Percentiles rank a stretch among this genome's conserved stretches.
These are phyloP conservation scores for Thamnaconus septentrionalis DNA, from an alignment of 2,113 vertebrate species.

Conservation along the genomic window DNA sequence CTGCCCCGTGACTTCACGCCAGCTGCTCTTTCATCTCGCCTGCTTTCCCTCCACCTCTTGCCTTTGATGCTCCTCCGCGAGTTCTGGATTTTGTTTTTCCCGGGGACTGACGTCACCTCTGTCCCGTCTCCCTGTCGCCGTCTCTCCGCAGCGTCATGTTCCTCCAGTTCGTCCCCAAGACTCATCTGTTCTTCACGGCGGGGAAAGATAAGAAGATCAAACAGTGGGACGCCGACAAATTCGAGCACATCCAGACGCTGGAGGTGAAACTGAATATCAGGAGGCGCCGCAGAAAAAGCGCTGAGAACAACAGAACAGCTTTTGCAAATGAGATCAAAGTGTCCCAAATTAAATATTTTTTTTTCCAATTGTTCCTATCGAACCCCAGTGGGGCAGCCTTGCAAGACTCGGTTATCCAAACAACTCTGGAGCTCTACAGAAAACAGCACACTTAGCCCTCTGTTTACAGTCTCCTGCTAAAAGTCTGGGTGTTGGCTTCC, in stretches of 20 bases:
- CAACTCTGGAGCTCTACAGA: too few relatives aligned
- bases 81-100: neutral
- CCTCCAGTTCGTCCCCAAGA: constrained; percentile 93
- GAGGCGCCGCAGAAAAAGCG: too few relatives aligned
- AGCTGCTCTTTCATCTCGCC: constrained; percentile 46
- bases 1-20: constrained; percentile 52
- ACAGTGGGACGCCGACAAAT: constrained; percentile 98
- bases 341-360: too few relatives aligned
- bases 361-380: too few relatives aligned
- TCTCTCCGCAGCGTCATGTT: constrained; percentile 87
- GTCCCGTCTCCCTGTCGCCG: neutral
- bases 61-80: neutral
- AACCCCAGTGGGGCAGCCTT: too few relatives aligned
- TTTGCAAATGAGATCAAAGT: too few relatives aligned
- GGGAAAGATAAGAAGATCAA: constrained; percentile 96
- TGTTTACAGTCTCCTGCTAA: too few relatives aligned
- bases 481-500: too few relatives aligned
- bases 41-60: neutral
- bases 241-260: constrained; percentile 91
- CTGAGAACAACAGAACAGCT: too few relatives aligned
- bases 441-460: too few relatives aligned
- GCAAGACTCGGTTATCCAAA: too few relatives aligned
- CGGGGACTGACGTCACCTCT: neutral
- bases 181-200: constrained; percentile 97
- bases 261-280: constrained; percentile 78